Conservation (phyloP, 2,888 invertebrate species). For the Caenorhabditis sp. region DNA sequence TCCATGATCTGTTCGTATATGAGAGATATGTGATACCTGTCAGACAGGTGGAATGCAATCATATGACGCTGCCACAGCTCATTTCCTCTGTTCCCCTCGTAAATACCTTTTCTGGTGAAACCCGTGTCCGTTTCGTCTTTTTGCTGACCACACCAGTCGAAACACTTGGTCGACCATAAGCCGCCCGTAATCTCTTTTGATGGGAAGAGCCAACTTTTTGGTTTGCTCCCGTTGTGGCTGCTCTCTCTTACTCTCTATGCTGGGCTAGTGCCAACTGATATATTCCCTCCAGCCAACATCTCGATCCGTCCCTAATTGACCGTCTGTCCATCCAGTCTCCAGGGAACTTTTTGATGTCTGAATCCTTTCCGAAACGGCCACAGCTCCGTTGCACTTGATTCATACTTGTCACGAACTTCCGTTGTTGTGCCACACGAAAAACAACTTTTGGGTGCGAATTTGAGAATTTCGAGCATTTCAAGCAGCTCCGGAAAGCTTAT, state of each 20-base stretch:
- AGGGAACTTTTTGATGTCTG: constrained; percentile 45
- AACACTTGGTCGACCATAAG: constrained; percentile 57
- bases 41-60: constrained; percentile 11
- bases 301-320: constrained; percentile 16
- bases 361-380: not conserved
- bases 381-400: constrained; percentile 39
- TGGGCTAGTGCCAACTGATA: constrained; percentile 4
- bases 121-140: constrained; percentile 41
- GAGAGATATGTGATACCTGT: constrained; percentile 48
- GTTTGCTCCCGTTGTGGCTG: constrained; percentile 18
- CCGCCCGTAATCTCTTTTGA: constrained; percentile 59
- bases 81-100: not conserved
- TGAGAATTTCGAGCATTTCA: constrained; percentile 20
- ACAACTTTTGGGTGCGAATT: constrained; percentile 22
- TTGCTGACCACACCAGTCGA: constrained; percentile 60
- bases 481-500: constrained; percentile 7
- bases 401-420: constrained; percentile 31
- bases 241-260: too few relatives aligned
- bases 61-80: too few relatives aligned
- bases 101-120: constrained; percentile 12
- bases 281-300: constrained; percentile 15
- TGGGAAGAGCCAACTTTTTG: constrained; percentile 57
- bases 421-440: constrained; percentile 13
- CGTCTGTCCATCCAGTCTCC: constrained; percentile 35
- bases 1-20: constrained; percentile 20